A percentile compares a stretch with the other conserved stretches of the same genome.
phyloP scores from a whole-genome alignment of 2,888 invertebrate genomes.

The Stenolophus ochropezus region DNA sequence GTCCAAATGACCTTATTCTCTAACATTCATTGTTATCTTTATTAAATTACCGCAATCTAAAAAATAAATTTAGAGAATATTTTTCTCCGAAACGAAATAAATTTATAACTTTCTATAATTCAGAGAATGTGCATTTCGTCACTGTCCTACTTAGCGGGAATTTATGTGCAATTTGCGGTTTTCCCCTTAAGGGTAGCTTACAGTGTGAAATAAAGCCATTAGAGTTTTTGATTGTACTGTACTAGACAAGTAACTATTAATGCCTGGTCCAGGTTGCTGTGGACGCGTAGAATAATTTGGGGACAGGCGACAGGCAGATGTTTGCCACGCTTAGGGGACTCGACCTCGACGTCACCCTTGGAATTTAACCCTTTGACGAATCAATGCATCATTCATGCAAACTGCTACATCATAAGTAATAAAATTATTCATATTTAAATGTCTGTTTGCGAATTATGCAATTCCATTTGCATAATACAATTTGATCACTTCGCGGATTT shows the following conservation, averaged over 20 bases:
- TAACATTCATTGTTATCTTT: background rate
- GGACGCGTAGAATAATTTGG: background rate
- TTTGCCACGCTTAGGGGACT: background rate
- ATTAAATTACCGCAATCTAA: background rate
- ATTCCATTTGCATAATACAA: background rate
- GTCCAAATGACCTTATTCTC: background rate
- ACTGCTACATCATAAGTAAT: background rate
- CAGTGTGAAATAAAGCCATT: constrained; percentile 24
- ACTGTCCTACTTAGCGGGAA: background rate
- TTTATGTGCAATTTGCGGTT: constrained; percentile 35
- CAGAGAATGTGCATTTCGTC: background rate
- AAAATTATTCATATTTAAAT: background rate
- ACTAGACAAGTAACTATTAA: constrained; percentile 48
- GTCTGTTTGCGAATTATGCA: background rate
- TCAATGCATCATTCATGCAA: background rate
- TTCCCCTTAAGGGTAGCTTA: background rate
- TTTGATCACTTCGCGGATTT: background rate
- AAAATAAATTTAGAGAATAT: too few species aligned
- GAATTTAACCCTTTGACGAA: background rate
- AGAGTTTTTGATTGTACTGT: constrained; percentile 38
- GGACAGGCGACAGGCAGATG: background rate
- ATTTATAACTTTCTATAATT: background rate
- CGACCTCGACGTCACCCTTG: background rate
- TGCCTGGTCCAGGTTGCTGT: background rate
- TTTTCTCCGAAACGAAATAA: background rate